Evolutionary conservation across 2,113 vertebrate species (phyloP), one percentile per base, ranked within the genome.

Genomic region (Hirundichthys speculiger): DNA sequence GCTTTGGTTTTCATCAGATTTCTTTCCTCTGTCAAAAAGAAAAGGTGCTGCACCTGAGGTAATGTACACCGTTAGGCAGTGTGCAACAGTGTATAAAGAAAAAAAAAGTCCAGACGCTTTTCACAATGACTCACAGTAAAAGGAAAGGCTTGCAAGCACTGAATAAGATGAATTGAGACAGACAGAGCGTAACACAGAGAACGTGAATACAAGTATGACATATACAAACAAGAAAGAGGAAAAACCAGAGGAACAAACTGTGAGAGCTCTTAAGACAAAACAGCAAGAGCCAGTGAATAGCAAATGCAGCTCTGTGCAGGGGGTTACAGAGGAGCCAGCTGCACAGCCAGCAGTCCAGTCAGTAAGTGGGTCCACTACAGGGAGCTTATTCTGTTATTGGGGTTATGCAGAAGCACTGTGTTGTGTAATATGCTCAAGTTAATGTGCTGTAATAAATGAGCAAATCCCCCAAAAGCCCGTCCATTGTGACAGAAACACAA

Each of bases 401-500:
- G 79, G 77, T 83, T 82, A 79, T 68, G 58, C 76, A 73, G 69
- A 79, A 77, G 64, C 39, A 13, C 56, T 5, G 62, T 65, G 84
- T 76, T 81, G 75, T 79, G 78, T 87, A 79, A 86, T 84, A 68
- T 73, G 72, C 74, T 81, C 73, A 79, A 81, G 86, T 83, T 85
- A 89, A 89, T 88, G 73, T 82, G 9, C 52, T 80, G 75, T 79
- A 86, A 90, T 87, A 88, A 84, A 89, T 62, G 80, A 56, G 21
- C 39, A 85, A 87, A 88, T 84, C 84, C 80, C 70, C 56, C 34
- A 5, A 85, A 87, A 86, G 71, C 84, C 63, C 61, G 77, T 80
- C 80, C 79, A 77, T 84, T 86, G 83, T 82, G 77, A 86, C 56
- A 77, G 70, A 81, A 80, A 79, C 68, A 86, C 69, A 61, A 77